phyloP scores from a whole-genome alignment of 1,140 invertebrate species.

The Heliconius melpomene region DNA sequence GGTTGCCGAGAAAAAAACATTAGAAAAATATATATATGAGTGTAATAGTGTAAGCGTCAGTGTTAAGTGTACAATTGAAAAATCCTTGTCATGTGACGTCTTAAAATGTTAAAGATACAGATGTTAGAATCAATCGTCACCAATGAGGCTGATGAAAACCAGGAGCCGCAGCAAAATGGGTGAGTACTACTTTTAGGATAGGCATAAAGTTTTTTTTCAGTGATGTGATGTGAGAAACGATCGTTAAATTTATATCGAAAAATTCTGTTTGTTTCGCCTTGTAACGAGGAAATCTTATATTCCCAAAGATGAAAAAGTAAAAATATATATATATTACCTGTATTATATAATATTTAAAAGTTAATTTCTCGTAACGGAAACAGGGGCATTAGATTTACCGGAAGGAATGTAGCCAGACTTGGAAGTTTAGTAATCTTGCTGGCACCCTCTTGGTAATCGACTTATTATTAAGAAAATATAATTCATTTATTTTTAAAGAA shows the following conservation, averaged over 20 bases:
- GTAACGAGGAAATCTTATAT: too few species aligned
- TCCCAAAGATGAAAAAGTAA: too few species aligned
- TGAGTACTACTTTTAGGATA: slow-evolving; percentile 41
- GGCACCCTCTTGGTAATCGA: neutral
- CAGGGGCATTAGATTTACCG: neutral
- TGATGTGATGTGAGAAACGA: too few species aligned
- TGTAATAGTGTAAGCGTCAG: slow-evolving; percentile 2
- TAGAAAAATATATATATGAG: slow-evolving; percentile 4
- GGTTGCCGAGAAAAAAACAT: slow-evolving; percentile 6
- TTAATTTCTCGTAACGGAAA: neutral
- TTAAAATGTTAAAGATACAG: slow-evolving; percentile 77
- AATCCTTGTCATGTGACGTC: slow-evolving; percentile 68
- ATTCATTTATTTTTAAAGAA: too few species aligned
- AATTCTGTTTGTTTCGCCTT: too few species aligned
- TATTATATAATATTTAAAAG: neutral
- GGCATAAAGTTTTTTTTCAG: too few species aligned
- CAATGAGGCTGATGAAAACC: slow-evolving; percentile 72
- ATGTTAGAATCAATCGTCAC: slow-evolving; percentile 78
- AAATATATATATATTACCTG: neutral
- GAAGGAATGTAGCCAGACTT: neutral
- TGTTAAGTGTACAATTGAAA: slow-evolving; percentile 16
- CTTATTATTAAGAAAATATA: neutral
- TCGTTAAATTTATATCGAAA: too few species aligned
- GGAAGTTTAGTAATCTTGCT: neutral
- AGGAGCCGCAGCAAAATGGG: slow-evolving; percentile 69